These are phyloP conservation scores for Vulpes vulpes DNA, from an alignment of 2,113 vertebrate species.

Conservation along the genomic window DNA sequence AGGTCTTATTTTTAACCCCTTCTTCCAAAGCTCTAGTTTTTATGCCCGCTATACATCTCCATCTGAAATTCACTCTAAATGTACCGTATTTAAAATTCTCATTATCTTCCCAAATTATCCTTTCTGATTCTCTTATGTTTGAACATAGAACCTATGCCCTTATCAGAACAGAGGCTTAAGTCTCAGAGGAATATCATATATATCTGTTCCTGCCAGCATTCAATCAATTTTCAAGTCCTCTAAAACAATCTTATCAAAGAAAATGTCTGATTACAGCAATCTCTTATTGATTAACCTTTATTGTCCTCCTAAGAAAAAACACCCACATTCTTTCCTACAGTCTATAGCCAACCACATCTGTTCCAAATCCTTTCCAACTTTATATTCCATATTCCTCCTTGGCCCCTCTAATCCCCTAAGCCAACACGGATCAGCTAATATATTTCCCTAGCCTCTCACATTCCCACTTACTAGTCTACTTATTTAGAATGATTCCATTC, in stretches of 20 bases:
- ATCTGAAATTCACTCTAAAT: constrained; percentile 19
- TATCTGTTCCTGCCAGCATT: constrained; percentile 10
- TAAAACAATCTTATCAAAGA: neutral
- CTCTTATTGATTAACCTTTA: neutral
- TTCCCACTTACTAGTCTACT: neutral
- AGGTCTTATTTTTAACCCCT: neutral
- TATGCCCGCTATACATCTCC: neutral
- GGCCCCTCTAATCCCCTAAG: neutral
- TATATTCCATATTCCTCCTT: neutral
- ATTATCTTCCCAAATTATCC: neutral
- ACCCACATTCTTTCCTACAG: neutral
- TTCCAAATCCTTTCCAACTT: neutral
- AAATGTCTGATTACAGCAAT: neutral
- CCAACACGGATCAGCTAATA: neutral
- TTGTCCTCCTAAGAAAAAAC: neutral
- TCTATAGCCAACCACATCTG: neutral
- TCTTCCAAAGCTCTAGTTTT: constrained; percentile 18
- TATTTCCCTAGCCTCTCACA: neutral
- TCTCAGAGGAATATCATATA: neutral
- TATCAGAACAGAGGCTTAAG: neutral
- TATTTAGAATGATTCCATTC: neutral
- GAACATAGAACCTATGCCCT: neutral
- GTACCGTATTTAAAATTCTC: neutral
- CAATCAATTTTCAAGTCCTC: constrained; percentile 33
- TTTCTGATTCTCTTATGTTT: neutral